These are phyloP conservation scores for Folsomia manolachei DNA, from an alignment of 2,888 invertebrate genomes.

Conservation along the genomic window DNA sequence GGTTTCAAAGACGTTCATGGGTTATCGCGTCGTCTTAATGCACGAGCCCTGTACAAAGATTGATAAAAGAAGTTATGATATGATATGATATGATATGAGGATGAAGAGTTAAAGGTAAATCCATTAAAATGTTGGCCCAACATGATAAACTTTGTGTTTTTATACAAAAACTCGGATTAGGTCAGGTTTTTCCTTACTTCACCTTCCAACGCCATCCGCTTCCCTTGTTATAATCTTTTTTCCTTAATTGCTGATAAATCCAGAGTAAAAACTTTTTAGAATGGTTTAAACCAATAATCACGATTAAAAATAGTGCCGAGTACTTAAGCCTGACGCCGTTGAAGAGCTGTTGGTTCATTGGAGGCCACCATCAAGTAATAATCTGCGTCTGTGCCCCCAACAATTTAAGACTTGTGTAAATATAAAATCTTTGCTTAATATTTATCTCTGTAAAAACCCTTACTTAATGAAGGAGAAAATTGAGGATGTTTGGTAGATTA, in stretches of 20 bases:
- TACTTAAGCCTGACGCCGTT: not conserved
- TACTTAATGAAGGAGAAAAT: constrained; percentile 25
- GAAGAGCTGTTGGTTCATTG: not conserved
- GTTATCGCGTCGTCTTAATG: not conserved
- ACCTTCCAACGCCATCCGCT: too few relatives aligned
- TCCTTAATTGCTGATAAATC: constrained; percentile 3
- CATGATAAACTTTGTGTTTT: constrained; percentile 1
- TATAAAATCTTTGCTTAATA: constrained; percentile 6
- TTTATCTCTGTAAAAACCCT: constrained; percentile 9
- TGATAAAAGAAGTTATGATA: constrained; percentile 3
- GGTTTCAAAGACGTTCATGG: too few relatives aligned
- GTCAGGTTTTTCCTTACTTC: constrained; percentile 11
- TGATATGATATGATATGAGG: constrained; percentile 1
- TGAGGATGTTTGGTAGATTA: constrained; percentile 22
- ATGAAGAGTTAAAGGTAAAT: constrained; percentile 3
- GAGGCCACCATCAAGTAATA: not conserved
- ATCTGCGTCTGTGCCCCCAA: not conserved
- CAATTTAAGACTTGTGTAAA: not conserved
- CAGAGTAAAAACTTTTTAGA: not conserved
- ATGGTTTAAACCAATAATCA: not conserved
- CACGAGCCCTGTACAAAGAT: not conserved
- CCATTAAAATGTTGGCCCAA: constrained; percentile 4
- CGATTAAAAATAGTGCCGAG: not conserved
- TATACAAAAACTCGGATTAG: constrained; percentile 3
- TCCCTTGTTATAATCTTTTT: not conserved